Evolutionary conservation across 2,888 invertebrate genomes (phyloP).

Genomic region (Dichetophora obliterata): DNA sequence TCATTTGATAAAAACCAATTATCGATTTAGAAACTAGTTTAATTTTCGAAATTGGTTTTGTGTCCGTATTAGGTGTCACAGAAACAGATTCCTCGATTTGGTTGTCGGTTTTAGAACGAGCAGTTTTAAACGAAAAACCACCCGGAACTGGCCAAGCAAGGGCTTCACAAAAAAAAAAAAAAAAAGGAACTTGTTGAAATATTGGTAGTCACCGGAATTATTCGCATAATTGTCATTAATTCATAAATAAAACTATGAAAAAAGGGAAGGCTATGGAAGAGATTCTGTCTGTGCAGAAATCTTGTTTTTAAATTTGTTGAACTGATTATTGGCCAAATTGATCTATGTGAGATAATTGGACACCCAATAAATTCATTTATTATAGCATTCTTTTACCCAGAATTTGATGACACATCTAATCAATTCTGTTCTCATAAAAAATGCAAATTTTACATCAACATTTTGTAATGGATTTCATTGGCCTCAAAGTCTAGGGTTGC

Average conservation of each 20-base stretch:
- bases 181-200: too few relatives aligned
- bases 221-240: constrained; percentile 38
- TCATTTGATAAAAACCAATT: too few relatives aligned
- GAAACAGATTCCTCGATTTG: too few relatives aligned
- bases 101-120: too few relatives aligned
- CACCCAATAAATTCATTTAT: constrained; percentile 55
- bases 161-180: too few relatives aligned
- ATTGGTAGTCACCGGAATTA: constrained; percentile 25
- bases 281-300: too few relatives aligned
- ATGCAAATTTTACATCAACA: not conserved
- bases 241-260: not conserved
- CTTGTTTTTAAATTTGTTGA: not conserved
- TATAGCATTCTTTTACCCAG: constrained; percentile 53
- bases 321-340: constrained; percentile 43
- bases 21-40: too few relatives aligned
- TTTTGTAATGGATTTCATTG: constrained; percentile 62
- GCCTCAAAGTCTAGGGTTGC: constrained; percentile 57
- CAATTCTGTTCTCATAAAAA: constrained; percentile 21
- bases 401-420: constrained; percentile 4
- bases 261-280: too few relatives aligned
- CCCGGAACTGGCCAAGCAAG: too few relatives aligned
- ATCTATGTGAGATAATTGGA: constrained; percentile 54
- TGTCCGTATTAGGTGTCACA: too few relatives aligned
- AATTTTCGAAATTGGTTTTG: too few relatives aligned
- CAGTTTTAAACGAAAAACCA: too few relatives aligned